These are phyloP conservation scores for Pollenia amentaria DNA, from an alignment of 2,888 invertebrate genomes.

Conservation along the genomic window DNA sequence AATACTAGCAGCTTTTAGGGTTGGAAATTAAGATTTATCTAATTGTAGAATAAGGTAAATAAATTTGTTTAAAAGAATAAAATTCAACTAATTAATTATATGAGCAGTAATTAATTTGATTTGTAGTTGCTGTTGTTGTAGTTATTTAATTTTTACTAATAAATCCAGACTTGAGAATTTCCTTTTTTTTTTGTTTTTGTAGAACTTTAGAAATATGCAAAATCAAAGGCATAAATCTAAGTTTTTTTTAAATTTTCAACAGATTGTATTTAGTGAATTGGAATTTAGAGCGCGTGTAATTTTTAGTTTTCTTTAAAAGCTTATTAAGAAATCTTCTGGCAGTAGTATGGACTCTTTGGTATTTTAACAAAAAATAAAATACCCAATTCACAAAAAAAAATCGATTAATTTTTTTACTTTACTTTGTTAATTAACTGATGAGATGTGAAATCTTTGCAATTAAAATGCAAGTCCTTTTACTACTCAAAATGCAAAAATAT, in stretches of 20 bases:
- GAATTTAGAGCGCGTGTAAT: conserved; percentile 74
- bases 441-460: conserved; percentile 9
- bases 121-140: conserved; percentile 44
- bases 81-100: conserved; percentile 59
- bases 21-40: conserved; percentile 34
- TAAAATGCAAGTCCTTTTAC: conserved; percentile 67
- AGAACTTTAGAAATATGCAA: conserved; percentile 65
- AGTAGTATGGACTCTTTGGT: conserved; percentile 85
- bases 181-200: conserved; percentile 63
- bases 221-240: conserved; percentile 64
- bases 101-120: conserved; percentile 63
- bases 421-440: conserved; percentile 39
- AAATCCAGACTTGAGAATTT: conserved; percentile 76
- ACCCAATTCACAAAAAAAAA: conserved; percentile 79
- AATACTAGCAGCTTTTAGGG: conserved; percentile 67
- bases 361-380: conserved; percentile 79
- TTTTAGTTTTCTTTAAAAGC: conserved; percentile 76
- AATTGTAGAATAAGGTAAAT: not conserved
- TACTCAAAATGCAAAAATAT: conserved; percentile 67
- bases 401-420: conserved; percentile 61
- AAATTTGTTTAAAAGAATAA: conserved; percentile 21
- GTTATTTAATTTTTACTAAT: conserved; percentile 41
- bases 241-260: conserved; percentile 32
- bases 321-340: conserved; percentile 85
- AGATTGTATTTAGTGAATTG: conserved; percentile 67